Percentiles rank a stretch among this genome's conserved stretches.
Evolutionary conservation across 1,140 invertebrate genomes (phyloP).

Genomic region (Drosophila pseudoobscura): DNA sequence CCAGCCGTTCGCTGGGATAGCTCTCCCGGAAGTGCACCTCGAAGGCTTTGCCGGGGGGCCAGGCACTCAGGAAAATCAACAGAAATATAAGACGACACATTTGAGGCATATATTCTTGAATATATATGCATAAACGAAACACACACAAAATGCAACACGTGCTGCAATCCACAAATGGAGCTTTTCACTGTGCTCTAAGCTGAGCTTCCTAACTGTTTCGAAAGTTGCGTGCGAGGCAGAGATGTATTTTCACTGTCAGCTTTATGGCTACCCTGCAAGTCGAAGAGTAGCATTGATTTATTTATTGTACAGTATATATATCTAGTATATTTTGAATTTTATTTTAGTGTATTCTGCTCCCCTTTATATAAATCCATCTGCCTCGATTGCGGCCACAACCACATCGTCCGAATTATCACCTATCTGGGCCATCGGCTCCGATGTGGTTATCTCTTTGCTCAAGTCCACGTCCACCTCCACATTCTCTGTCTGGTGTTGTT

Average conservation of each 20-base stretch:
- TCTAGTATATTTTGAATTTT: too few species aligned
- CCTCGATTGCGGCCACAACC: slow-evolving; percentile 21
- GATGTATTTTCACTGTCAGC: slow-evolving; percentile 7
- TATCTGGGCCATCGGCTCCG: slow-evolving; percentile 6
- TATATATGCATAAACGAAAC: slow-evolving; percentile 29
- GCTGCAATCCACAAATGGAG: background rate
- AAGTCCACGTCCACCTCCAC: background rate
- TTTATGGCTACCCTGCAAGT: background rate
- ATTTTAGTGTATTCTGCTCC: too few species aligned
- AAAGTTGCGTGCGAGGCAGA: slow-evolving; percentile 28
- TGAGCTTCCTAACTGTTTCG: slow-evolving; percentile 28
- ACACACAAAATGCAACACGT: slow-evolving; percentile 39
- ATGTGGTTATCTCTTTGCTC: slow-evolving; percentile 9
- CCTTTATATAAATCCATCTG: slow-evolving; percentile 57
- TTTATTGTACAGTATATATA: too few species aligned
- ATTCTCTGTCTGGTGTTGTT: background rate
- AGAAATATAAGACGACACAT: slow-evolving; percentile 48
- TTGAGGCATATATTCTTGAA: slow-evolving; percentile 43
- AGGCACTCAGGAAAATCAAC: slow-evolving; percentile 22
- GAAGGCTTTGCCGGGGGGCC: slow-evolving; percentile 8
- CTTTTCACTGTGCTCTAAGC: slow-evolving; percentile 1
- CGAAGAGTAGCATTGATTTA: background rate
- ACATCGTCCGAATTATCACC: slow-evolving; percentile 5
- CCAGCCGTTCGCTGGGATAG: slow-evolving; percentile 48
- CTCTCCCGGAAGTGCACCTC: slow-evolving; percentile 53